phyloP scores from a whole-genome alignment of 1,140 invertebrate genomes.

The Drosophila leontia region DNA sequence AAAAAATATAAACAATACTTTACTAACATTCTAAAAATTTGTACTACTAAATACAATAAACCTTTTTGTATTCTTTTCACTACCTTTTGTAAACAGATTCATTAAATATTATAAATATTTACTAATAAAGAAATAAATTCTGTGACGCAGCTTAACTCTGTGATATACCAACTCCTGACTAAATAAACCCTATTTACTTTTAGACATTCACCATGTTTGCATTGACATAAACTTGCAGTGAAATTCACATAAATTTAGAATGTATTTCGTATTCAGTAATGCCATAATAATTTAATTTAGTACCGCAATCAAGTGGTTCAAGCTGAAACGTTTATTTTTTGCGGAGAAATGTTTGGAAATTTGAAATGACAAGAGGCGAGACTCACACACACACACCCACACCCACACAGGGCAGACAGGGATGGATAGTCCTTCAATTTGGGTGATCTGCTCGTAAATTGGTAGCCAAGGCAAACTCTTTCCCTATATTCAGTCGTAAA shows the following conservation, averaged over 20 bases:
- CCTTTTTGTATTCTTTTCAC: background rate
- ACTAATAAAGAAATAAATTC: background rate
- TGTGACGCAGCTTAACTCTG: background rate
- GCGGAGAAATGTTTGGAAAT: conserved; percentile 61
- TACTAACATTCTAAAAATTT: too few species aligned
- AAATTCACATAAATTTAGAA: conserved; percentile 55
- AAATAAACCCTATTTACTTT: conserved; percentile 16
- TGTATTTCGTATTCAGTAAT: conserved; percentile 61
- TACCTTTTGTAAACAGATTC: background rate
- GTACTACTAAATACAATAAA: background rate
- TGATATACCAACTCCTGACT: background rate
- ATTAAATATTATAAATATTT: background rate
- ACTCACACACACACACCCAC: conserved; percentile 20
- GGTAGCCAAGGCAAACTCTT: conserved; percentile 58
- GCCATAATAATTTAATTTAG: conserved; percentile 80
- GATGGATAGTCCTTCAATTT: conserved; percentile 62
- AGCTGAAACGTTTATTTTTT: conserved; percentile 56
- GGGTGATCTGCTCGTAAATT: conserved; percentile 62
- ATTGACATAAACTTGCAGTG: conserved; percentile 23
- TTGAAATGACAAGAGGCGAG: conserved; percentile 49
- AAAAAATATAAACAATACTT: too few species aligned
- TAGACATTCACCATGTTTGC: conserved; percentile 23
- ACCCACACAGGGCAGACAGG: conserved; percentile 15
- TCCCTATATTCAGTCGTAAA: conserved; percentile 67
- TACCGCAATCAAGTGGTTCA: conserved; percentile 76